phyloP scores from a whole-genome alignment of 2,888 invertebrate species.

The Chymomyza fuscimana region DNA sequence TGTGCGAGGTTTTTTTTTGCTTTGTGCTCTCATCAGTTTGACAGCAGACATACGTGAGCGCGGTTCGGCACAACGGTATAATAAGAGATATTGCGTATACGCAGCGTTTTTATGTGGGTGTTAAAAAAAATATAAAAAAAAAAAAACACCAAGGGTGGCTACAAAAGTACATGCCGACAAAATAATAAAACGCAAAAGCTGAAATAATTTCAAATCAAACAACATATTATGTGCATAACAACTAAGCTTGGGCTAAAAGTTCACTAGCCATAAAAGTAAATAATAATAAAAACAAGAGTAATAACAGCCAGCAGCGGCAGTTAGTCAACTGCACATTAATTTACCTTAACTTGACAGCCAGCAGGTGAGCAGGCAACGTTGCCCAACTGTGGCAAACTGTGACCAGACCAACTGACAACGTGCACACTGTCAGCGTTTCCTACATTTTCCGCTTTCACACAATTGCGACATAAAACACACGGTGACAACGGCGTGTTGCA shows the following conservation, averaged over 20 bases:
- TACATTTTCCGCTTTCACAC: background rate
- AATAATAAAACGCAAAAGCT: slow-evolving; percentile 6
- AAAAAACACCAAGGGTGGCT: slow-evolving; percentile 34
- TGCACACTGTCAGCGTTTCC: slow-evolving; percentile 5
- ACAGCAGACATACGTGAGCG: slow-evolving; percentile 67
- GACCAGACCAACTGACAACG: background rate
- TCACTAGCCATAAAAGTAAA: background rate
- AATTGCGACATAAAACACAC: background rate
- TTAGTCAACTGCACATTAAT: background rate
- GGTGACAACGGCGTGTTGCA: background rate
- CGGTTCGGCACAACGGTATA: slow-evolving; percentile 43
- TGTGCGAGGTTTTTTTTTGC: slow-evolving; percentile 34
- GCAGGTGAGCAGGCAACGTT: background rate
- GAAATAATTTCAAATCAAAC: background rate
- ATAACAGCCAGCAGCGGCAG: background rate
- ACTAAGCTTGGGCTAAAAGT: background rate
- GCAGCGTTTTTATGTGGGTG: slow-evolving; percentile 1
- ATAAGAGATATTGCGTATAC: slow-evolving; percentile 7
- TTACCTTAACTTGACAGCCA: background rate
- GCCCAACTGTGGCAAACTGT: background rate
- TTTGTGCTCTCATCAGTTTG: slow-evolving; percentile 54
- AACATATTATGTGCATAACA: no score
- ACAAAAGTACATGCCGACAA: background rate
- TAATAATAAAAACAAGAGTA: slow-evolving; percentile 1
- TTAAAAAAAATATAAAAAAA: background rate